These are phyloP conservation scores for Dendrocincla fuliginosa DNA, from an alignment of 2,797 vertebrate species.

Conservation along the genomic window DNA sequence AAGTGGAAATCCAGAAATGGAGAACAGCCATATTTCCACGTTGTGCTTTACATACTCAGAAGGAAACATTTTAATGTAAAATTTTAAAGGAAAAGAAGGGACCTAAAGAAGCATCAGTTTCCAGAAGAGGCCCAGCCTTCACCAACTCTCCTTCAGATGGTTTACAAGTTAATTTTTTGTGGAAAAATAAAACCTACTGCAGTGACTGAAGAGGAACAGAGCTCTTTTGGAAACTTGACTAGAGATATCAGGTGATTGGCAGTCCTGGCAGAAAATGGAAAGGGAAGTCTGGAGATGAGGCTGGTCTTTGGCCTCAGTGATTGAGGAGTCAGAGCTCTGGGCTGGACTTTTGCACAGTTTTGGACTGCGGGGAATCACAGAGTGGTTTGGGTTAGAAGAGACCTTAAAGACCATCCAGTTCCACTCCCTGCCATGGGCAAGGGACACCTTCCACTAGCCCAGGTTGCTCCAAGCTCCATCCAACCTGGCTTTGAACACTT, in stretches of 20 bases:
- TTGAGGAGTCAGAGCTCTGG: neutral
- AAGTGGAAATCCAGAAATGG: neutral
- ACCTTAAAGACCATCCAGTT: rapidly evolving
- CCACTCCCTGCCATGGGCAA: neutral
- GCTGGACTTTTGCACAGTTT: neutral
- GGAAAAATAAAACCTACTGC: neutral
- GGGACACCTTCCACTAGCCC: neutral
- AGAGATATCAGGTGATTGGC: neutral
- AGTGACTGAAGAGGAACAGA: neutral
- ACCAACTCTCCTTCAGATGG: neutral
- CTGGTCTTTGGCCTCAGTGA: neutral
- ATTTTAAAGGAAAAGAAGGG: neutral
- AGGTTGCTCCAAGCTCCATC: rapidly evolving
- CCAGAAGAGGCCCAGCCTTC: neutral
- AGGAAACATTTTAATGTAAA: neutral
- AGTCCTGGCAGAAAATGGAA: neutral
- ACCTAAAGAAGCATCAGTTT: neutral
- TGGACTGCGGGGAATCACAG: neutral
- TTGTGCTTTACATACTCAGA: neutral
- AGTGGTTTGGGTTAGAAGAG: neutral
- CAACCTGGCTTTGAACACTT: neutral
- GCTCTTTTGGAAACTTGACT: neutral
- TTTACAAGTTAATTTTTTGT: neutral
- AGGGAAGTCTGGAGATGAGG: neutral
- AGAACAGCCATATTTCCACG: neutral